These are phyloP conservation scores for Melanogrammus aeglefinus DNA, from an alignment of 2,797 vertebrate species.

Conservation along the genomic window DNA sequence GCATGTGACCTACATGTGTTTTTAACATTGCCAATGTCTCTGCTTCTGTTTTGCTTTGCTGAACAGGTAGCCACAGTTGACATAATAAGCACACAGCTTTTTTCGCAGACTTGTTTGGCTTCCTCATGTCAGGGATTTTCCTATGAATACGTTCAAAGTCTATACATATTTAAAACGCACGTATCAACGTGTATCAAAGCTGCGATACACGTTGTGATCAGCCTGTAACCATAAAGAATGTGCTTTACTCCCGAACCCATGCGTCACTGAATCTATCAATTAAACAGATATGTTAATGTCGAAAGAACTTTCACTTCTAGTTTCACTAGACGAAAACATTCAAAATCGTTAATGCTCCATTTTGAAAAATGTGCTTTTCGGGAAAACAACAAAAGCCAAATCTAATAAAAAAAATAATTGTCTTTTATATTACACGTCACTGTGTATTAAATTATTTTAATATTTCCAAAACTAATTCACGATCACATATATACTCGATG, in stretches of 20 bases:
- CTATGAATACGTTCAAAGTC: constrained; percentile 40
- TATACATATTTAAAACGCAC: constrained; percentile 14
- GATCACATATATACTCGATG: background rate
- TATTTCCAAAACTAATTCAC: background rate
- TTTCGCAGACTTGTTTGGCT: background rate
- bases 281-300: background rate
- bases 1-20: constrained; percentile 17
- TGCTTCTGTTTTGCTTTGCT: constrained; percentile 15
- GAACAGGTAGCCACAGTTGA: constrained; percentile 10
- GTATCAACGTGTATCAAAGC: constrained; percentile 47
- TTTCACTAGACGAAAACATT: too few species aligned
- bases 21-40: constrained; percentile 2
- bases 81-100: background rate
- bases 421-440: background rate
- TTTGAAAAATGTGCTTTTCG: background rate
- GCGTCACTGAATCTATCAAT: constrained; percentile 34
- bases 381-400: background rate
- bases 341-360: background rate
- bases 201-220: constrained; percentile 15
- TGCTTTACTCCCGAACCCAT: constrained; percentile 13
- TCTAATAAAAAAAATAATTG: background rate
- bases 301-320: background rate
- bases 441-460: background rate
- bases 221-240: constrained; percentile 38
- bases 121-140: constrained; percentile 41